phyloP scores from a whole-genome alignment of 2,888 invertebrate species.

The Phaonia tiefii region DNA sequence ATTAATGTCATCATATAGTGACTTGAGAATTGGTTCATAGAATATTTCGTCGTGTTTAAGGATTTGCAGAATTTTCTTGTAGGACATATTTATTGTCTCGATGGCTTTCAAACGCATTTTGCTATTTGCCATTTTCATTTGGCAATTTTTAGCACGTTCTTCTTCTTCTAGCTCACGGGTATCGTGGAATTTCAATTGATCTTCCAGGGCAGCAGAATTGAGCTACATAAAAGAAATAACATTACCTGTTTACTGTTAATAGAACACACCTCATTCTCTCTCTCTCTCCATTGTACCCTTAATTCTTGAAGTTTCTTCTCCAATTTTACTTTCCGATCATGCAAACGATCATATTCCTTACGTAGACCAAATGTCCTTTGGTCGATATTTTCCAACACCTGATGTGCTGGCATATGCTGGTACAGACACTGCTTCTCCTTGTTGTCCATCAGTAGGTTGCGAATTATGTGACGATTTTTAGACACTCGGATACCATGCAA shows the following conservation, averaged over 20 bases:
- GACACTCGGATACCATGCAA: slow-evolving; percentile 65
- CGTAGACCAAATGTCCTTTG: slow-evolving; percentile 71
- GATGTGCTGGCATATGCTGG: slow-evolving; percentile 69
- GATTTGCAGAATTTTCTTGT: slow-evolving; percentile 76
- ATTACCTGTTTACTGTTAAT: too few relatives aligned
- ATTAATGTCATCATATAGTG: slow-evolving; percentile 76
- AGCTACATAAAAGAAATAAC: background rate
- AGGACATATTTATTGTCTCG: slow-evolving; percentile 76
- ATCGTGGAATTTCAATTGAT: slow-evolving; percentile 76
- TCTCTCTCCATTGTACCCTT: slow-evolving; percentile 14
- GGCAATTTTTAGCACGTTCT: slow-evolving; percentile 71
- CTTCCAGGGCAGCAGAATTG: slow-evolving; percentile 73
- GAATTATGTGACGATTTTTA: slow-evolving; percentile 62
- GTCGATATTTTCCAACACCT: slow-evolving; percentile 71
- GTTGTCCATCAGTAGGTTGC: slow-evolving; percentile 70
- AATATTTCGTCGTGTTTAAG: slow-evolving; percentile 76
- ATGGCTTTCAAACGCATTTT: slow-evolving; percentile 77
- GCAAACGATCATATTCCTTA: slow-evolving; percentile 71
- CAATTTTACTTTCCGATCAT: slow-evolving; percentile 14
- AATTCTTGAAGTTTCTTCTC: slow-evolving; percentile 38
- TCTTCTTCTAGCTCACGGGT: slow-evolving; percentile 75
- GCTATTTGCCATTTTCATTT: slow-evolving; percentile 76
- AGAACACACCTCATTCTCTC: too few relatives aligned
- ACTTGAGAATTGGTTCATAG: slow-evolving; percentile 77
- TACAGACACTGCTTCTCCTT: slow-evolving; percentile 70